Evolutionary conservation across 2,113 vertebrate species (phyloP).

Genomic region (Argyrosomus japonicus): DNA sequence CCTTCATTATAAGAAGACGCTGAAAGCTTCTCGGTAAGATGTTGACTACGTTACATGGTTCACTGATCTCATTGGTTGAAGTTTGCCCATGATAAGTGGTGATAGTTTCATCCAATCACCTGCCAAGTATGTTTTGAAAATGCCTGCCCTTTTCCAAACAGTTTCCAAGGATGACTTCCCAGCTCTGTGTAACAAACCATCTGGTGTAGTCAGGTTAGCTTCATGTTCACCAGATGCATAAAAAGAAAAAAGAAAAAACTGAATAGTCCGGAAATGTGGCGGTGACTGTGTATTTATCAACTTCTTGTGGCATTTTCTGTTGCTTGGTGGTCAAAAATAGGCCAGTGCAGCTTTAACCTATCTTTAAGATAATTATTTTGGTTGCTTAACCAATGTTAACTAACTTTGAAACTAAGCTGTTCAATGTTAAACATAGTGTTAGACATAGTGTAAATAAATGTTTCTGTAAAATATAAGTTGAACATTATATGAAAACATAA

Average conservation of each 20-base stretch:
- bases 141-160: no score
- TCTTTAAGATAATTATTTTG: not conserved
- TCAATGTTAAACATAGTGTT: not conserved
- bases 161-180: no score
- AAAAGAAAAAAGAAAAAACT: no score
- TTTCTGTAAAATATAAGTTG: not conserved
- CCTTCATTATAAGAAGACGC: no score
- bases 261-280: not conserved
- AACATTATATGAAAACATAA: not conserved
- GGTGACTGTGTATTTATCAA: not conserved
- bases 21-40: no score
- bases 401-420: not conserved
- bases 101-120: no score
- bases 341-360: not conserved
- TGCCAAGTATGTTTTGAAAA: no score
- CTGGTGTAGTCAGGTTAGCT: no score
- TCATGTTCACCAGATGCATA: not conserved
- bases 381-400: not conserved
- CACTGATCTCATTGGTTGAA: no score
- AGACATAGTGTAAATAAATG: not conserved
- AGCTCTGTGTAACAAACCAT: no score
- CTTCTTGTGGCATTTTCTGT: conserved; percentile 9
- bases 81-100: no score
- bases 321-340: not conserved
- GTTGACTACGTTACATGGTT: no score